These are phyloP conservation scores for Gadopsis marmoratus DNA, from an alignment of 2,797 vertebrate species.

Conservation along the genomic window DNA sequence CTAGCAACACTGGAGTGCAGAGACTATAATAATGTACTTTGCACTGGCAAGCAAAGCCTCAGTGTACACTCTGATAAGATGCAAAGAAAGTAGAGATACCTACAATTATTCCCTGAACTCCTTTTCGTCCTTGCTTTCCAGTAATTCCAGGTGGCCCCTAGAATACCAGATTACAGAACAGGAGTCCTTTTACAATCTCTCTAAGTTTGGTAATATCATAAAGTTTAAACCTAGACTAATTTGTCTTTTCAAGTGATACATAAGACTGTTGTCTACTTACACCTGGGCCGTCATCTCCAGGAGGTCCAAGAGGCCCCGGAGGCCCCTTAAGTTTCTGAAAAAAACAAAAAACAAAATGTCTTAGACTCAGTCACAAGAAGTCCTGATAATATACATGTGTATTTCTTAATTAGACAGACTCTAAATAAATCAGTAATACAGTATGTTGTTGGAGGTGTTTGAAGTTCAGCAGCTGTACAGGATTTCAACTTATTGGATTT, in stretches of 20 bases:
- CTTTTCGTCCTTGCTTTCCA: conserved; percentile 84
- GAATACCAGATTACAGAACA: conserved; percentile 23
- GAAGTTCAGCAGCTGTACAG: background rate
- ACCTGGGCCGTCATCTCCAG: conserved; percentile 78
- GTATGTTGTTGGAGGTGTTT: background rate
- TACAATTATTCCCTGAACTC: conserved; percentile 79
- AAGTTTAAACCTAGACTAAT: background rate
- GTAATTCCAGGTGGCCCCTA: conserved; percentile 81
- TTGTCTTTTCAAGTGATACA: background rate
- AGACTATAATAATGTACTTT: background rate
- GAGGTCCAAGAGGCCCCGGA: conserved; percentile 74
- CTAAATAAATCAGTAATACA: background rate
- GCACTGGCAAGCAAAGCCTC: background rate
- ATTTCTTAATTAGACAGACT: background rate
- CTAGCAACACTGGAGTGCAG: background rate
- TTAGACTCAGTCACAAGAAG: background rate
- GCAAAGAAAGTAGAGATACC: conserved; percentile 53
- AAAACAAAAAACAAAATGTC: background rate
- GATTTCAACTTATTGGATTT: background rate
- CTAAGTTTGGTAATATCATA: background rate
- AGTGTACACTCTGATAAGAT: conserved; percentile 14
- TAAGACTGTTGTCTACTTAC: conserved; percentile 66
- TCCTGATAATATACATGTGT: background rate
- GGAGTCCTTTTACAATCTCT: background rate
- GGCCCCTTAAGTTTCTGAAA: conserved; percentile 80